These are phyloP conservation scores for Mirza zaza DNA, from an alignment of 2,113 vertebrate species.

Conservation along the genomic window DNA sequence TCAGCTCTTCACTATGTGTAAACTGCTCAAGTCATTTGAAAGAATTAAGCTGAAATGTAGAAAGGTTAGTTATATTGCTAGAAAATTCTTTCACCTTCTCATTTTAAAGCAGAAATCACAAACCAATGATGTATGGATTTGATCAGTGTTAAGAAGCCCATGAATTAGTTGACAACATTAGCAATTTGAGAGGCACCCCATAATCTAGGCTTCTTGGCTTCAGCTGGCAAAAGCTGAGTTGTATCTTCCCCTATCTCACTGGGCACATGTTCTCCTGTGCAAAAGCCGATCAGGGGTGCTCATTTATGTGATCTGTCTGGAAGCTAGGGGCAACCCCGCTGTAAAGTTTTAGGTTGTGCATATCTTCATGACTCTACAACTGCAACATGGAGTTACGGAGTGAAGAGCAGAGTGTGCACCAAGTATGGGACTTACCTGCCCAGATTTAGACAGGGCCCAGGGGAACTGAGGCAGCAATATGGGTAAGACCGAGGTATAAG, in stretches of 20 bases:
- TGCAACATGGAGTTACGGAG: neutral
- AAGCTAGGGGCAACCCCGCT: neutral
- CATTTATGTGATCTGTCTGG: neutral
- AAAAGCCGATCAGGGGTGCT: neutral
- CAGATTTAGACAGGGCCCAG: neutral
- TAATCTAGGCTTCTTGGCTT: neutral
- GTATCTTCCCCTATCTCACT: neutral
- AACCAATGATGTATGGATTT: neutral
- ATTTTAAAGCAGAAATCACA: neutral
- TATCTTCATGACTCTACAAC: neutral
- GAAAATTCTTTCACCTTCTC: neutral
- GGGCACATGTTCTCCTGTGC: neutral
- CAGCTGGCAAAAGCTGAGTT: neutral
- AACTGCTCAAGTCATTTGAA: constrained; percentile 1
- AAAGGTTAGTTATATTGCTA: neutral
- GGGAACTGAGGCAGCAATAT: neutral
- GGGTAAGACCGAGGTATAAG: neutral
- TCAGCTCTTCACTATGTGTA: neutral
- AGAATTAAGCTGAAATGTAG: neutral
- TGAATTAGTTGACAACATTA: neutral
- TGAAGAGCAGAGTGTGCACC: neutral
- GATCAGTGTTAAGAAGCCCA: neutral
- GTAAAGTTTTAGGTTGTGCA: neutral
- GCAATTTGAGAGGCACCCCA: neutral
- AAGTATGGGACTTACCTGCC: neutral